Percentiles rank a stretch among this genome's conserved stretches.
These are phyloP conservation scores for Campoletis sonorensis DNA, from an alignment of 1,140 invertebrate species.

Conservation along the genomic window DNA sequence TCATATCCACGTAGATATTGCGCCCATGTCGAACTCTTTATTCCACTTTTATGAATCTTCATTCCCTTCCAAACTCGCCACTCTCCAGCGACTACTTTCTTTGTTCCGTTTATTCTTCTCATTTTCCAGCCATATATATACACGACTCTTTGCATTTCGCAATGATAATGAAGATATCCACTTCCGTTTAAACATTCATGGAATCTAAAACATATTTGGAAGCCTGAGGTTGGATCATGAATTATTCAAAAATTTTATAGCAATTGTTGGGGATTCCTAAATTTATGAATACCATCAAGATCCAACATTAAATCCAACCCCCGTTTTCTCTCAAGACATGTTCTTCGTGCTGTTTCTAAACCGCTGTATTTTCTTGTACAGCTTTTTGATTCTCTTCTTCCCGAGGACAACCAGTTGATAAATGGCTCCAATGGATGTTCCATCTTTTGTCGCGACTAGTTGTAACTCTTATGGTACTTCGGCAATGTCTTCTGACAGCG, in stretches of 20 bases:
- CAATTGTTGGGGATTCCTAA: too few relatives aligned
- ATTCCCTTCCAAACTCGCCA: background rate
- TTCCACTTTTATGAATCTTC: constrained; percentile 15
- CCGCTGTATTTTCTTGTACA: too few relatives aligned
- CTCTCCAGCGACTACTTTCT: background rate
- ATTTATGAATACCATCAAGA: too few relatives aligned
- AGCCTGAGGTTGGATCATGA: too few relatives aligned
- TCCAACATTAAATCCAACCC: too few relatives aligned
- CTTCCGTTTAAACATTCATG: background rate
- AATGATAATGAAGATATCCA: background rate
- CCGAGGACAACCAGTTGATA: background rate
- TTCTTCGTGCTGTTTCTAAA: background rate
- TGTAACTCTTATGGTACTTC: background rate
- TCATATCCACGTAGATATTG: constrained; percentile 27
- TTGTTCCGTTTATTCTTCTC: constrained; percentile 20
- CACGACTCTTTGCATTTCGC: background rate
- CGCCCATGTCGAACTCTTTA: constrained; percentile 4
- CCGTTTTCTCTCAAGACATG: too few relatives aligned
- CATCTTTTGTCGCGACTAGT: background rate
- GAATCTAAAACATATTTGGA: background rate
- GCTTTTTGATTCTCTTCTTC: too few relatives aligned
- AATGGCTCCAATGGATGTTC: constrained; percentile 6
- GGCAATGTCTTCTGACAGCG: background rate
- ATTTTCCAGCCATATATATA: background rate
- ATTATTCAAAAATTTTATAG: too few relatives aligned